Evolutionary conservation across 2,113 vertebrate genomes (phyloP).

Genomic region (Oenanthe oenanthe): DNA sequence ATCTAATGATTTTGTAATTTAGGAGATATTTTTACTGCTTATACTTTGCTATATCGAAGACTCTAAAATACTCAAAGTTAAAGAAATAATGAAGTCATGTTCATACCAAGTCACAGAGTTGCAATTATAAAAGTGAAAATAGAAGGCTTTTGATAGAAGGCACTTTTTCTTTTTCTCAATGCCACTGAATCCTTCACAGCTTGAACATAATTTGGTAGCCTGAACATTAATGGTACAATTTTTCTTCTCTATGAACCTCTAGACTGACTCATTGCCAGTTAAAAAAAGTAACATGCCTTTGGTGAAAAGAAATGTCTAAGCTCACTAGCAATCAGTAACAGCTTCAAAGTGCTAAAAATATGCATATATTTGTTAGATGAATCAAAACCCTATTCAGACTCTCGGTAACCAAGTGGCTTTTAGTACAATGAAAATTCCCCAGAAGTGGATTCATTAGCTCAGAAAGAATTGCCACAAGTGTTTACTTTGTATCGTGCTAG

Average conservation of each 20-base stretch:
- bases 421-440: not conserved
- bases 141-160: no score
- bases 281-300: not conserved
- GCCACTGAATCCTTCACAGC: not conserved
- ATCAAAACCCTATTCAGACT: not conserved
- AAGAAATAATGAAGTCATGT: not conserved
- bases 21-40: not conserved
- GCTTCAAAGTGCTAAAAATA: not conserved
- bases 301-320: not conserved
- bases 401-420: not conserved
- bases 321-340: not conserved
- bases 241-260: not conserved
- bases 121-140: not conserved
- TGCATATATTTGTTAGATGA: not conserved
- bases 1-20: not conserved
- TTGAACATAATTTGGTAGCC: not conserved
- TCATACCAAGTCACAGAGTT: not conserved
- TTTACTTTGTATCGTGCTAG: not conserved
- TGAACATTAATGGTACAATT: not conserved
- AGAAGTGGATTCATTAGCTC: not conserved
- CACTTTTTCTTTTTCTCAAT: accelerated
- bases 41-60: not conserved
- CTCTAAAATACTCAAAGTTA: not conserved
- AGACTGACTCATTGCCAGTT: not conserved
- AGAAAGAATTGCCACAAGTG: not conserved